Conservation (phyloP, 1,140 invertebrate genomes). For the Hermetia illucens region DNA sequence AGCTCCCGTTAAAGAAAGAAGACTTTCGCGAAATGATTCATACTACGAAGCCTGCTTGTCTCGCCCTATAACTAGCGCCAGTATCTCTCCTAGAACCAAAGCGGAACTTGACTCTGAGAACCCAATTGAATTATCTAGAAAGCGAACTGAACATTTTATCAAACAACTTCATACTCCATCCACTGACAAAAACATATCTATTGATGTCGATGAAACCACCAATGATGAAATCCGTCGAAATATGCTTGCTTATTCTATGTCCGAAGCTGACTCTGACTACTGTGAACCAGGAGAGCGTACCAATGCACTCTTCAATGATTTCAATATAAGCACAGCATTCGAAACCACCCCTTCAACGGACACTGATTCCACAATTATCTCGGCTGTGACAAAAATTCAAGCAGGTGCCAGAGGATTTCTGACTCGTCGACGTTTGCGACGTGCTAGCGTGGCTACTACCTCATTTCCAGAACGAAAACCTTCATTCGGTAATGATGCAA, state of each 20-base stretch:
- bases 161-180: too few relatives aligned
- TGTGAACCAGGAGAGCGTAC: conserved; percentile 4
- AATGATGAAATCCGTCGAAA: conserved; percentile 24
- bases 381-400: conserved; percentile 24
- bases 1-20: too few relatives aligned
- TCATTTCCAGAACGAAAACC: conserved; percentile 14
- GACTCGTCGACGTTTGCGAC: conserved; percentile 15
- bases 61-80: too few relatives aligned
- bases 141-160: too few relatives aligned
- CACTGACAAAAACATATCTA: too few relatives aligned
- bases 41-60: too few relatives aligned
- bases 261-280: conserved; percentile 23
- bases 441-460: conserved; percentile 20
- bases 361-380: conserved; percentile 27
- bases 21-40: too few relatives aligned
- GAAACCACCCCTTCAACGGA: conserved; percentile 23
- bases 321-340: conserved; percentile 23
- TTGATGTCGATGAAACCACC: background rate
- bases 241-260: conserved; percentile 26
- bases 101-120: too few relatives aligned
- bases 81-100: too few relatives aligned
- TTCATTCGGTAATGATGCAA: conserved; percentile 26
- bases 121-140: too few relatives aligned
- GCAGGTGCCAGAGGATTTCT: conserved; percentile 20
- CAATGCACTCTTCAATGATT: conserved; percentile 12